phyloP scores from a whole-genome alignment of 1,140 invertebrate genomes.

The Drosophila bocki region DNA sequence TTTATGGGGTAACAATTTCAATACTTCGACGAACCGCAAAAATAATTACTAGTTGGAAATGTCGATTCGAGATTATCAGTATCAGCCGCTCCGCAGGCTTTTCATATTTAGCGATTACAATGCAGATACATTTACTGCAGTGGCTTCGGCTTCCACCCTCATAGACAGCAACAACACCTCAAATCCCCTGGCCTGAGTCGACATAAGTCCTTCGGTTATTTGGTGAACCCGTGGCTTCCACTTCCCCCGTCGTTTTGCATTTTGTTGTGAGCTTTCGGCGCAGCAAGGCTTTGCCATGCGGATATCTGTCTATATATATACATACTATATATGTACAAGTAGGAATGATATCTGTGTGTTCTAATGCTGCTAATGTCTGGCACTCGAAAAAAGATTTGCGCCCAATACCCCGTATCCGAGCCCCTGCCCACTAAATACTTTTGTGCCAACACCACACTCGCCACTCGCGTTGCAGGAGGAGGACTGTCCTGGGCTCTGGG shows the following conservation, averaged over 20 bases:
- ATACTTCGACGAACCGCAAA: conserved; percentile 8
- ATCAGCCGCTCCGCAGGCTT: conserved; percentile 25
- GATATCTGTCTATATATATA: conserved; percentile 21
- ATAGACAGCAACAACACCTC: conserved; percentile 29
- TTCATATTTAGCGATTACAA: conserved; percentile 41
- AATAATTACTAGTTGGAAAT: conserved; percentile 31
- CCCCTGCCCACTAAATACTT: conserved; percentile 59
- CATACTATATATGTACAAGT: conserved; percentile 13
- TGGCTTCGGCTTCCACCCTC: conserved; percentile 26
- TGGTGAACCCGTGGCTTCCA: conserved; percentile 35
- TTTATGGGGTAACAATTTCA: background rate
- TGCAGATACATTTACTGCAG: conserved; percentile 48
- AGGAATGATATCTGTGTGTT: conserved; percentile 57
- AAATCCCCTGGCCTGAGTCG: conserved; percentile 65
- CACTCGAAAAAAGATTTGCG: conserved; percentile 79
- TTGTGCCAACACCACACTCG: conserved; percentile 53
- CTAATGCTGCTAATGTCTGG: conserved; percentile 81
- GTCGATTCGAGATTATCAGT: conserved; percentile 41
- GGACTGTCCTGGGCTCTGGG: conserved; percentile 7
- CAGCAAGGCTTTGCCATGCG: conserved; percentile 15
- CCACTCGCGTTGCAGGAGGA: conserved; percentile 23
- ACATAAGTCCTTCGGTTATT: conserved; percentile 70
- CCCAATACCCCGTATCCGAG: conserved; percentile 29
- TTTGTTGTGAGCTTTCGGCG: conserved; percentile 44
- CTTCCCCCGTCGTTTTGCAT: conserved; percentile 36